Percentiles rank a stretch among this genome's conserved stretches.
Conservation (phyloP, 1,140 invertebrate species). For the Kradibia gibbosae region DNA sequence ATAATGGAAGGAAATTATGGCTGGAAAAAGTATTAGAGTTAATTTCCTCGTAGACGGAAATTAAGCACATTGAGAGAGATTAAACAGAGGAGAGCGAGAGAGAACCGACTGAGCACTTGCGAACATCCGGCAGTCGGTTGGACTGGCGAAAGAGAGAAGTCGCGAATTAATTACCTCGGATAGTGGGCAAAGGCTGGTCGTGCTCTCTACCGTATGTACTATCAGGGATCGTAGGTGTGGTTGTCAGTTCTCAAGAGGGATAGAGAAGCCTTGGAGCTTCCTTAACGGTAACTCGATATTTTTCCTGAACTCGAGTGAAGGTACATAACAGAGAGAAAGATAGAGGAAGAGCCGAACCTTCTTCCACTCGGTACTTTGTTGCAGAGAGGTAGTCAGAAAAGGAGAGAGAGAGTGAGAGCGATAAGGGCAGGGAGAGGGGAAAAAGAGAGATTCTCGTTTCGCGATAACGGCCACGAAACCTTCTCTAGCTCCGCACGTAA, state of each 20-base stretch:
- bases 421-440: background rate
- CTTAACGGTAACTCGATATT: conserved; percentile 45
- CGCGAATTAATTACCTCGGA: conserved; percentile 43
- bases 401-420: conserved; percentile 21
- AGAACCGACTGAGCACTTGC: background rate
- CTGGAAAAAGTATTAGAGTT: background rate
- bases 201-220: conserved; percentile 15
- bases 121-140: conserved; percentile 12
- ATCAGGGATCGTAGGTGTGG: conserved; percentile 47
- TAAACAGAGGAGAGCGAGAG: background rate
- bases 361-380: conserved; percentile 20
- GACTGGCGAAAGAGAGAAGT: background rate
- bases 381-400: background rate
- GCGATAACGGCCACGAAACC: conserved; percentile 37
- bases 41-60: conserved; percentile 21
- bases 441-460: conserved; percentile 26
- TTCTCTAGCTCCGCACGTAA: conserved; percentile 27
- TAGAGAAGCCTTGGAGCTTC: conserved; percentile 40
- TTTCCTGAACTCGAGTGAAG: conserved; percentile 14
- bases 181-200: conserved; percentile 10
- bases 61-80: background rate
- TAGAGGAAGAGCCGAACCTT: conserved; percentile 22
- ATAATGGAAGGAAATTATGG: background rate
- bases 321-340: background rate
- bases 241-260: conserved; percentile 31